Evolutionary conservation across 2,888 invertebrate species (phyloP), one percentile per base, ranked within the genome.

Genomic region (Heliconius hortense): DNA sequence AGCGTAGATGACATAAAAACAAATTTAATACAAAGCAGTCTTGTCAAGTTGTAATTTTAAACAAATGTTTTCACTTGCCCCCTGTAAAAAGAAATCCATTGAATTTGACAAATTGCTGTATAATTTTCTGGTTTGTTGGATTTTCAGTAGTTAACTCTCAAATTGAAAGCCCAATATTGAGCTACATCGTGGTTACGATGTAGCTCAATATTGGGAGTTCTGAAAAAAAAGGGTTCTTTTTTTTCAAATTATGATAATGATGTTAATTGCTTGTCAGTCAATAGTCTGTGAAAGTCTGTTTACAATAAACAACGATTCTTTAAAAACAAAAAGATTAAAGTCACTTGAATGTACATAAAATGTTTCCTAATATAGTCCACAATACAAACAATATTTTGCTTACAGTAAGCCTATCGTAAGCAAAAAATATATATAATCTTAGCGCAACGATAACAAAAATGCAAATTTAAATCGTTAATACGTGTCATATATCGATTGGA

Each of bases 401-500:
- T 48, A 15, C 15, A 13, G 48, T 2, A 13, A 4, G 4, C 3
- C 31, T 31, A 5, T 31, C 31, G 5, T 31, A 11, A 39, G 11
- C 11, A 39, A 39, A 39, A 39, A 39, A 39, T 11, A 10, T 28
- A 2, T 64, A 24, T 64, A 24, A 39, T 35, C 64, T 35, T 13
- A 64, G 13, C 4, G 4, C 18, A 31, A n/a, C 10, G n/a, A 64
- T 4, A 64, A 64, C 64, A 39, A 64, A 35, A n/a, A 39, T 24
- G 11, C n/a, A 13, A 35, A 39, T 10, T 10, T 10, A 35, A 64
- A 48, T 5, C 62, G 48, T 26, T 60, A 62, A 13, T 24, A n/a
- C 43, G 59, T 39, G 59, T 67, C 67, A 67, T 75, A 72, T 66
- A 67, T 73, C 71, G 72, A 73, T 75, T 75, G 35, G 67, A 77